phyloP scores from a whole-genome alignment of 2,113 vertebrate species.

The Anser cygnoides region DNA sequence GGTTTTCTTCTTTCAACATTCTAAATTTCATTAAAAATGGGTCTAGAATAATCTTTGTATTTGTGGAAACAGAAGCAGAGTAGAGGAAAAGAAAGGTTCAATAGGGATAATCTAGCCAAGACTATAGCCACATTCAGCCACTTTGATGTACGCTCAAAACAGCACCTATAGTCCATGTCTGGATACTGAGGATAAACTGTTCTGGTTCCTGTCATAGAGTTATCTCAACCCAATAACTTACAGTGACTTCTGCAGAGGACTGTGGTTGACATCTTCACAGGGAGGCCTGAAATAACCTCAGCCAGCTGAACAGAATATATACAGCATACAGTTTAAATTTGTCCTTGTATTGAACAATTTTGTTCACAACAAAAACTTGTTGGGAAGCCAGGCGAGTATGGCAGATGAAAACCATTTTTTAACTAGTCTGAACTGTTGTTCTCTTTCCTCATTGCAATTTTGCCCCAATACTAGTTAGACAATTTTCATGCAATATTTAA shows the following conservation, averaged over 20 bases:
- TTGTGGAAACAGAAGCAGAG: background rate
- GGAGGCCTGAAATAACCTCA: background rate
- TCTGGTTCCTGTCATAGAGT: background rate
- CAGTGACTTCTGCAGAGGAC: background rate
- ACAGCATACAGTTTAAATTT: background rate
- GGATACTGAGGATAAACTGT: fast-evolving
- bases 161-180: fast-evolving
- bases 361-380: background rate
- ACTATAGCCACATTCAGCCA: fast-evolving
- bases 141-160: background rate
- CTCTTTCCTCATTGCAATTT: background rate
- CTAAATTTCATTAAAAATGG: background rate
- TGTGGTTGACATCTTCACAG: background rate
- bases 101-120: background rate
- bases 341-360: background rate
- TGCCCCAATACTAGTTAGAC: background rate
- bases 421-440: background rate
- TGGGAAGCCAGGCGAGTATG: background rate
- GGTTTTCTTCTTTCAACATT: background rate
- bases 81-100: background rate
- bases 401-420: background rate
- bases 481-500: background rate
- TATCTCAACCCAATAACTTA: background rate
- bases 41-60: background rate
- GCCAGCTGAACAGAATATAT: background rate